Conservation (phyloP, 1,140 invertebrate species). For the Condylostylus longicornis region DNA sequence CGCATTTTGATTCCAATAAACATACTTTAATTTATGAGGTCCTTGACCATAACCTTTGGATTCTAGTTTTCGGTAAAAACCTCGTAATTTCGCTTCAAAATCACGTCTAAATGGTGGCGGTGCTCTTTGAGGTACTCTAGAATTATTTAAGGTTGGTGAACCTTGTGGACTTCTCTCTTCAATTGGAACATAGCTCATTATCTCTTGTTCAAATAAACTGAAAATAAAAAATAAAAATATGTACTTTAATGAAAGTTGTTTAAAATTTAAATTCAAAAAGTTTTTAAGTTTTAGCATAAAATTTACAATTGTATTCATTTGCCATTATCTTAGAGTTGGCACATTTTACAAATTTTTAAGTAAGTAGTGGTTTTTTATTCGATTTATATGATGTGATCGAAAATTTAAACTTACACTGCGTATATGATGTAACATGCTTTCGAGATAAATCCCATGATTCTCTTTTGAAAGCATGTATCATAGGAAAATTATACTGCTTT, state of each 20-base stretch:
- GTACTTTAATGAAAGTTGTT: neutral
- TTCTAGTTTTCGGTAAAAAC: constrained; percentile 90
- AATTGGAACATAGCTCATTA: constrained; percentile 90
- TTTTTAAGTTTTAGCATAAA: too few species aligned
- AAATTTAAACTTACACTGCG: constrained; percentile 47
- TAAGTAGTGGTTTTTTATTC: too few species aligned
- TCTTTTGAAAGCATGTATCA: neutral
- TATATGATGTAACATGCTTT: constrained; percentile 56
- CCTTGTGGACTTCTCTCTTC: constrained; percentile 38
- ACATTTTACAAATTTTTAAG: too few species aligned
- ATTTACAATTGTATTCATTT: too few species aligned
- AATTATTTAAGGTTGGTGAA: constrained; percentile 36
- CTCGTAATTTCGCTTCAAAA: constrained; percentile 88
- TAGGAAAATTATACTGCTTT: too few species aligned
- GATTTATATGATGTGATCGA: too few species aligned
- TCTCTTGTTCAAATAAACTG: constrained; percentile 94
- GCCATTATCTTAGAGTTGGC: too few species aligned
- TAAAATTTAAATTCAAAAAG: neutral
- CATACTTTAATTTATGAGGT: constrained; percentile 87
- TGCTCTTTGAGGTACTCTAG: constrained; percentile 58
- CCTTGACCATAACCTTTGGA: constrained; percentile 94
- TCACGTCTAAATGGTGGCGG: constrained; percentile 80
- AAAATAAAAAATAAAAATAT: constrained; percentile 21
- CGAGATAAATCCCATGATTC: constrained; percentile 49
- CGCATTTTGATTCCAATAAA: constrained; percentile 9